Conservation (phyloP, 2,797 vertebrate species). For the Cossypha polioptera region DNA sequence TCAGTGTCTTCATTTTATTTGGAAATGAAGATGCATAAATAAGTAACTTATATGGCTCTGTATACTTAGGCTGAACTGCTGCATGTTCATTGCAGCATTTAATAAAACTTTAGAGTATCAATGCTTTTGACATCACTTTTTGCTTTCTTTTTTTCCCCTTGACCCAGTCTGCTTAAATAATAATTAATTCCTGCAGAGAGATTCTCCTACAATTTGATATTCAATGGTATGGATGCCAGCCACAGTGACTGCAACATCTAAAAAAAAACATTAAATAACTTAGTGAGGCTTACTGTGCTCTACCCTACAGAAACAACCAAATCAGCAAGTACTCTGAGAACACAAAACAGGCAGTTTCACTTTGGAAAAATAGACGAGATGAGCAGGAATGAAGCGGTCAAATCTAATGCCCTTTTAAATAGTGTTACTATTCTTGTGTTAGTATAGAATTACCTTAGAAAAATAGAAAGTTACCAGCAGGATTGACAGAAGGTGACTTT, state of each 20-base stretch:
- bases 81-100: background rate
- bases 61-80: background rate
- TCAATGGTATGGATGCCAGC: background rate
- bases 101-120: background rate
- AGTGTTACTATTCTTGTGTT: background rate
- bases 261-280: background rate
- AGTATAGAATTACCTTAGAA: background rate
- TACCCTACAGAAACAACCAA: background rate
- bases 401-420: background rate
- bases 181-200: background rate
- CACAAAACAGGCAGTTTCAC: background rate
- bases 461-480: background rate
- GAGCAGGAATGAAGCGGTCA: background rate
- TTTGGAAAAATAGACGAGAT: background rate
- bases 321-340: background rate
- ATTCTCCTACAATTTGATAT: background rate
- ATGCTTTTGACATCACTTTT: background rate
- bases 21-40: background rate
- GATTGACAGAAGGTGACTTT: background rate
- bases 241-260: background rate
- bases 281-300: background rate
- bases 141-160: background rate
- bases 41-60: background rate
- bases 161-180: background rate
- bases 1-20: background rate